Base-by-base conservation (phyloP, 2,888 invertebrate genomes). In the Rotaria socialis region DNA sequence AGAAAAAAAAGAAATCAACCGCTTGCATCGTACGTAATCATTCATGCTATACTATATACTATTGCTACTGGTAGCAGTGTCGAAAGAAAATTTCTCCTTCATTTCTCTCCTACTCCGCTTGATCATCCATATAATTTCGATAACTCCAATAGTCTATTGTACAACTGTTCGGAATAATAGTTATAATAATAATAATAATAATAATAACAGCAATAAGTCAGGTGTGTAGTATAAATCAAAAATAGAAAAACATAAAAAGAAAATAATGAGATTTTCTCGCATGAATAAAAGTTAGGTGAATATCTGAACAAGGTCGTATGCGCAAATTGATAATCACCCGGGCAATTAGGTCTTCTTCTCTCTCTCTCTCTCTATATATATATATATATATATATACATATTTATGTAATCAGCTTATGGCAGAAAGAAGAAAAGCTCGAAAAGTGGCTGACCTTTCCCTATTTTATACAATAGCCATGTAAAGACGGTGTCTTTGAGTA, bases 91-190 rank as follows among this genome's bases (percentile, higher is more conserved):
- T 67, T 67, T 67, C 67, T 67, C 67, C 67, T 16, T 67, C 67
- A 67, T 67, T 67, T 67, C 67, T 67, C 67, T 67, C 67, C 67
- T 67, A 35, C 67, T 67, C n/a, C 67, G 67, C 35, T 67, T 67
- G 67, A 67, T 67, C 67, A 67, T 67, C 67, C 67, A 67, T 35
- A 67, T 67, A 67, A 67, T 67, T 35, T 35, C 67, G 67, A 67
- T 67, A 35, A 67, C 67, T 6, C 35, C 35, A 67, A 67, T 19
- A 67, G 67, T 67, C 16, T 67, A 4, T 67, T 67, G 67, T 8
- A 67, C 35, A 35, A 10, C 35, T 11, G 35, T 35, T 35, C 35
- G 7, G 27, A 60, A 60, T 60, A 60, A n/a, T 60, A 60, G 27
- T n/a, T 11, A 60, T 60, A 60, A 60, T 47, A 47, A 47, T 47